Evolutionary conservation across 2,888 invertebrate genomes (phyloP), one percentile per base, ranked within the genome.

Genomic region (Anthoptus insignis): DNA sequence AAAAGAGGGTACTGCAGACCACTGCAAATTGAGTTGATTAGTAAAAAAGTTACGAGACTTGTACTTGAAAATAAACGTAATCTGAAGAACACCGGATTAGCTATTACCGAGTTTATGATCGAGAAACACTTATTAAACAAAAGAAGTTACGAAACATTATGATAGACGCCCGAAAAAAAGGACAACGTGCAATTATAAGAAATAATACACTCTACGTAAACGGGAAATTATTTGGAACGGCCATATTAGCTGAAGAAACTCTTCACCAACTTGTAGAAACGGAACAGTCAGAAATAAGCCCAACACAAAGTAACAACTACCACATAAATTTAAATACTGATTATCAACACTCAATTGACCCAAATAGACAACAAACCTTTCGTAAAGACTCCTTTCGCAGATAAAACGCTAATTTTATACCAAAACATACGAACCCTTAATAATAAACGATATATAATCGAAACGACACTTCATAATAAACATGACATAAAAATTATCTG

Each of bases 391-490:
- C 32, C 32, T 32, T 32, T 32, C 32, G 32, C 2, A 32, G 32
- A 32, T 32, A 32, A 32, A 32, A 9, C 9, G 11, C 6, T 9
- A 9, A 32, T 32, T 11, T 11, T 32, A 6, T 32, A 32, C 29
- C 50, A 50, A 16, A 50, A 50, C 11, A 50, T 50, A 14, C n/a
- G 50, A 27, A 50, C 29, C 50, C 29, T 50, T 1, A 29, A 29
- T 21, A 50, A 29, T 9, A 50, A 50, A 24, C 32, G 32, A 9
- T 11, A 32, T 11, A 6, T 32, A 32, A 32, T 32, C 2, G 32
- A 32, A 32, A 11, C 32, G 6, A 32, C 32, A 11, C 11, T 32
- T 3, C 32, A 32, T 32, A 11, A 6, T 11, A 11, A 32, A 32
- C 6, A 32, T 4, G 11, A 32, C 9, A 9, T 32, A 11, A 32